Evolutionary conservation across 2,797 vertebrate species (phyloP).

Genomic region (Synanceia verrucosa): DNA sequence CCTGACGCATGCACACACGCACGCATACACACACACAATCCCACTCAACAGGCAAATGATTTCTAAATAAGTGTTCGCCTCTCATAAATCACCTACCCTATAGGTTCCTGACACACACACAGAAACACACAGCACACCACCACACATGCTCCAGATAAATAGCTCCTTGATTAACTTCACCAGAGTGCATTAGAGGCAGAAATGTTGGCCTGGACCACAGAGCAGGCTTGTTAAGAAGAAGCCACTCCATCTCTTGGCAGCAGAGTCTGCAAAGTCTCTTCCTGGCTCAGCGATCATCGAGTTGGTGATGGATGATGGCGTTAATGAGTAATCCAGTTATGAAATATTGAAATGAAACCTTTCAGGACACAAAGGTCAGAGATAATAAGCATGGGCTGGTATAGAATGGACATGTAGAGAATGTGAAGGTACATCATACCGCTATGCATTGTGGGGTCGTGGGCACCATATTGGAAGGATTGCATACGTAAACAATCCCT

Average conservation of each 20-base stretch:
- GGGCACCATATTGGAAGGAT: too few relatives aligned
- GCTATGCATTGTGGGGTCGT: too few relatives aligned
- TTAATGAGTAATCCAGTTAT: constrained; percentile 46
- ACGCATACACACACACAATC: background rate
- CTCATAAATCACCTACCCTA: constrained; percentile 72
- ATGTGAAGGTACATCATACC: too few relatives aligned
- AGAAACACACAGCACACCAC: constrained; percentile 23
- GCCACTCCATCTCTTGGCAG: constrained; percentile 31
- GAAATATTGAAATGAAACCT: background rate
- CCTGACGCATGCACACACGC: background rate
- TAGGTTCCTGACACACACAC: constrained; percentile 57
- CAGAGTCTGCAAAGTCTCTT: constrained; percentile 17
- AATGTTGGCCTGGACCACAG: constrained; percentile 48
- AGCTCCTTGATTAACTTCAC: constrained; percentile 72
- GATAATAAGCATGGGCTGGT: background rate
- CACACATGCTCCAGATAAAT: constrained; percentile 66
- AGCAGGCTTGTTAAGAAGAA: constrained; percentile 38
- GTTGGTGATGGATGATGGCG: constrained; percentile 5
- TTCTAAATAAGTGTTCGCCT: constrained; percentile 67
- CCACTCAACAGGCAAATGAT: constrained; percentile 50
- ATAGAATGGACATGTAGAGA: background rate
- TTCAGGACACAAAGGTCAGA: background rate
- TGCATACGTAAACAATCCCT: too few relatives aligned
- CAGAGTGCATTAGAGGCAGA: constrained; percentile 60
- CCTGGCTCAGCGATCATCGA: constrained; percentile 2